phyloP scores from a whole-genome alignment of 2,113 vertebrate genomes.

The Pelecanoides urinatrix region DNA sequence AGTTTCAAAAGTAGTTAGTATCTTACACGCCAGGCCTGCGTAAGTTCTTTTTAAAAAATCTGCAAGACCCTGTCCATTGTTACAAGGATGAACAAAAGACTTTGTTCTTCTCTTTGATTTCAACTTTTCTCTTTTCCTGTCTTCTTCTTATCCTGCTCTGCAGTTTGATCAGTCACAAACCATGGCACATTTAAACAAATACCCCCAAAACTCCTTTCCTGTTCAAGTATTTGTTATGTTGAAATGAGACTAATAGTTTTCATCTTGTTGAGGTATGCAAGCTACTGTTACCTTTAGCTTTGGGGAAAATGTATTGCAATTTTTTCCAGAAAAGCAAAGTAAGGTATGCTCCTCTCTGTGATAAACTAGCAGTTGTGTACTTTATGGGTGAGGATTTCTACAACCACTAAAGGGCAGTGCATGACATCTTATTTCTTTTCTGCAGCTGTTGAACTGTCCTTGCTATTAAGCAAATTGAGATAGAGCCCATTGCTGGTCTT shows the following conservation, averaged over 20 bases:
- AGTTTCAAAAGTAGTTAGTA: neutral
- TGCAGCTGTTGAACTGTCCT: neutral
- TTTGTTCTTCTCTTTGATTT: neutral
- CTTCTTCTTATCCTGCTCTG: neutral
- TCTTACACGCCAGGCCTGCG: neutral
- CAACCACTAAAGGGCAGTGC: conserved; percentile 56
- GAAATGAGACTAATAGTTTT: neutral
- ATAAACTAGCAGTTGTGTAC: neutral
- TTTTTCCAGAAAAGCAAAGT: neutral
- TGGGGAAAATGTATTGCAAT: neutral
- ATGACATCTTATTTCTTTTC: conserved; percentile 30
- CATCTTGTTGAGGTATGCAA: neutral
- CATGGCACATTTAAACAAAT: neutral
- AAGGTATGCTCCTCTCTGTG: neutral
- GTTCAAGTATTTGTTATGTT: neutral
- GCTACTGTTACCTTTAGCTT: neutral
- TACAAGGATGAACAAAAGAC: neutral
- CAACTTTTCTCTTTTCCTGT: neutral
- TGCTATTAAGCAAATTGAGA: neutral
- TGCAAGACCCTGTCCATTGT: neutral
- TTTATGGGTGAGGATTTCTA: conserved; percentile 4
- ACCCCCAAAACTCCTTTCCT: neutral
- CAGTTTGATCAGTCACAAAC: neutral
- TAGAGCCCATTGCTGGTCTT: neutral
- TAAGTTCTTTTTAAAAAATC: neutral